These are phyloP conservation scores for Cecropterus lyciades DNA, from an alignment of 1,140 invertebrate species.

Conservation along the genomic window DNA sequence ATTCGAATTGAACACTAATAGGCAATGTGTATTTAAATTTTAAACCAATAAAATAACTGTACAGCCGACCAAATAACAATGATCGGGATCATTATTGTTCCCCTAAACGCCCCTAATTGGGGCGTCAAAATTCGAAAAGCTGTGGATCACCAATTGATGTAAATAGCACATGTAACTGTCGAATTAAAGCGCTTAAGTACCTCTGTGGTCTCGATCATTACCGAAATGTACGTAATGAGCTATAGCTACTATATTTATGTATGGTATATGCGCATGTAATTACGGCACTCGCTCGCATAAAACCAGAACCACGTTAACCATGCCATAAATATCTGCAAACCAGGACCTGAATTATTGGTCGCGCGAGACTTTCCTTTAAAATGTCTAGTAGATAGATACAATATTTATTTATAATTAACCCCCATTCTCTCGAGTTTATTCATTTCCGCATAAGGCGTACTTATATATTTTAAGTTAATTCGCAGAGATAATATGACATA, in stretches of 20 bases:
- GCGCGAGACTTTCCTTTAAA: conserved; percentile 53
- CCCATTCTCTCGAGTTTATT: background rate
- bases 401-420: conserved; percentile 40
- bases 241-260: conserved; percentile 32
- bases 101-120: conserved; percentile 27
- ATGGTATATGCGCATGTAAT: conserved; percentile 40
- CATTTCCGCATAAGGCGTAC: background rate
- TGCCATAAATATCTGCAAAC: conserved; percentile 65
- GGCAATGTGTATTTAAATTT: conserved; percentile 3
- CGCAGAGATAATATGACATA: background rate
- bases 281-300: conserved; percentile 52
- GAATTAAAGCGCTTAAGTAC: conserved; percentile 40
- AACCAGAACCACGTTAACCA: conserved; percentile 58
- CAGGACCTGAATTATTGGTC: conserved; percentile 61
- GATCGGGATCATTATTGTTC: conserved; percentile 27
- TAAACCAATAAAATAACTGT: conserved; percentile 3
- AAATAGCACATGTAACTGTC: conserved; percentile 32
- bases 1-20: background rate
- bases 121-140: conserved; percentile 28
- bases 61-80: conserved; percentile 7
- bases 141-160: conserved; percentile 25
- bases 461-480: background rate
- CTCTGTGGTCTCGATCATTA: conserved; percentile 39
- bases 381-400: conserved; percentile 42
- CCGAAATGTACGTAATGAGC: conserved; percentile 44